Evolutionary conservation across 2,888 invertebrate species (phyloP), one percentile per base, ranked within the genome.

Genomic region (Cephus pulcher): DNA sequence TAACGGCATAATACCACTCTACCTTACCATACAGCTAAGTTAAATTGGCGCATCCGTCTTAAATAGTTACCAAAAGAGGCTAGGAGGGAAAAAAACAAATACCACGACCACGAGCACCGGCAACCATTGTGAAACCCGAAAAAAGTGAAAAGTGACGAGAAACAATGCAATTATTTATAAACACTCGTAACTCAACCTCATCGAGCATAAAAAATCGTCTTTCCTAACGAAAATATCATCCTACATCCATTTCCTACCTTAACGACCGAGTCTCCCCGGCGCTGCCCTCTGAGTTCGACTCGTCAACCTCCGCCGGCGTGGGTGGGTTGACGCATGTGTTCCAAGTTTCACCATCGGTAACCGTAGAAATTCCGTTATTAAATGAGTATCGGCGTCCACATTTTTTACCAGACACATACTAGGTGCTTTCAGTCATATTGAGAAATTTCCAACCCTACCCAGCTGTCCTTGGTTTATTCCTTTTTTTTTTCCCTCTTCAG

Each of bases 201-300:
- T 75, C 23, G 74, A 30, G 37, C 69, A 74, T 70, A 77, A 74
- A 69, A 74, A 35, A 74, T 69, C 73, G 34, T 69, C 73, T 33
- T n/a, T 74, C 74, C 74, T 12, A 12, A 30, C 15, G 33, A 33
- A 68, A 33, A 12, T 68, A 69, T 40, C 34, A 69, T 68, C 32
- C 32, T 33, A 56, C 12, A 23, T n/a, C 34, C 69, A 33, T 40
- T 69, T 33, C 75, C 75, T 68, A 40, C 68, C 68, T 75, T 75
- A 75, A 69, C 75, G 75, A 68, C 75, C 40, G 75, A 75, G 68
- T 83, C 81, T 78, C 76, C 81, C 75, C 73, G 30, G 12, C 34
- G 15, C n/a, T 40, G 40, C 40, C 40, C 15, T 40, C 40, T 15
- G 40, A 40, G 40, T 40, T 15, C 40, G 6, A 40, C 40, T 15